Evolutionary conservation across 2,113 vertebrate species (phyloP).

Genomic region (Gobius niger): DNA sequence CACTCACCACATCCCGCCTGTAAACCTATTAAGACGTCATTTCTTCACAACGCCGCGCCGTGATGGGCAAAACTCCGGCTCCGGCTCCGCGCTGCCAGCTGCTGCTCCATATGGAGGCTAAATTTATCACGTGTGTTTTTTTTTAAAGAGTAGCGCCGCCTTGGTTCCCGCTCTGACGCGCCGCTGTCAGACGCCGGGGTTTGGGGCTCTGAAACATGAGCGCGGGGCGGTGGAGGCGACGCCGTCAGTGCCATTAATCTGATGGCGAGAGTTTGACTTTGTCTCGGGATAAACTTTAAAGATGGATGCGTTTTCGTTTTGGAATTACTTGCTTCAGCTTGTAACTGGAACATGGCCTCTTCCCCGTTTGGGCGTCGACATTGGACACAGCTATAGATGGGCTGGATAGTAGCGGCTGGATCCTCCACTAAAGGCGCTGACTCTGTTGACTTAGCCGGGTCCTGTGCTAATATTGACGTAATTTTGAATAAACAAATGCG

Average conservation of each 20-base stretch:
- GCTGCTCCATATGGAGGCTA: slow-evolving; percentile 55
- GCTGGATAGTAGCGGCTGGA: neutral
- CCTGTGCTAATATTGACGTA: neutral
- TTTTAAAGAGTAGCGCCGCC: slow-evolving; percentile 42
- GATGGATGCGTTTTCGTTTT: no score
- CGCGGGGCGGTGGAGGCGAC: slow-evolving; percentile 45
- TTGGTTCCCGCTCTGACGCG: slow-evolving; percentile 36
- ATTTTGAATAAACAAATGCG: slow-evolving; percentile 8
- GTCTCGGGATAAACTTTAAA: slow-evolving; percentile 7
- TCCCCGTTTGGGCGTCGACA: no score
- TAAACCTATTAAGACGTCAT: slow-evolving; percentile 41
- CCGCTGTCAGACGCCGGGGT: slow-evolving; percentile 38
- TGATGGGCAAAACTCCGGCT: slow-evolving; percentile 33
- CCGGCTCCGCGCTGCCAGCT: slow-evolving; percentile 46
- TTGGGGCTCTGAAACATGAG: slow-evolving; percentile 28
- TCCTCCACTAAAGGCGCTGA: neutral
- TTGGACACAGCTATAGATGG: no score
- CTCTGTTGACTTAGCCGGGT: neutral
- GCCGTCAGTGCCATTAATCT: slow-evolving; percentile 13
- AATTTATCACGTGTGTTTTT: slow-evolving; percentile 59
- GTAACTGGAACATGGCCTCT: no score
- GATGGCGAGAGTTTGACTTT: neutral
- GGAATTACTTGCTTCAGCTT: no score
- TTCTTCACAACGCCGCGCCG: slow-evolving; percentile 50
- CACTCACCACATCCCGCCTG: slow-evolving; percentile 49